Evolutionary conservation across 2,797 vertebrate genomes (phyloP).

Genomic region (Gymnodraco acuticeps): DNA sequence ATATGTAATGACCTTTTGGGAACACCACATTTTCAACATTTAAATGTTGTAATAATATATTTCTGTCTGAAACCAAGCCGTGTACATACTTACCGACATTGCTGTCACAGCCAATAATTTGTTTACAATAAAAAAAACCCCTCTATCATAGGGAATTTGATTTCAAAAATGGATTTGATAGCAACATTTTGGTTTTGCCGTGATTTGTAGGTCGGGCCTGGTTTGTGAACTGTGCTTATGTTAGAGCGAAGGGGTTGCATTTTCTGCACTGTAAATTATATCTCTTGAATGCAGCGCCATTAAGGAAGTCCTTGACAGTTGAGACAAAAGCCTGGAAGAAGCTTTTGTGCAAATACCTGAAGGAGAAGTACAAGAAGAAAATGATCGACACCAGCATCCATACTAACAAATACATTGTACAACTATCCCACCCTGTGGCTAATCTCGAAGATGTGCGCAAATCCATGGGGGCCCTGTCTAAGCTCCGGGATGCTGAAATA

Average conservation of each 20-base stretch:
- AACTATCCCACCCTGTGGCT: constrained; percentile 83
- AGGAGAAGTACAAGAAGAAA: constrained; percentile 87
- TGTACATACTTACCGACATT: background rate
- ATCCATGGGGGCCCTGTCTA: constrained; percentile 83
- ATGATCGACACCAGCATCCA: constrained; percentile 80
- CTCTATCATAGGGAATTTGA: background rate
- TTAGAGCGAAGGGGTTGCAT: background rate
- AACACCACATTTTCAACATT: background rate
- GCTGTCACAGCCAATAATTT: background rate
- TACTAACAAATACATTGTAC: constrained; percentile 75
- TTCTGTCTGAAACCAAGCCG: background rate
- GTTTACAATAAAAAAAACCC: background rate
- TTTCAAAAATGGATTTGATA: background rate
- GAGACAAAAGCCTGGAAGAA: constrained; percentile 89
- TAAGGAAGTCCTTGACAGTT: constrained; percentile 81
- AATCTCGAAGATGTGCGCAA: constrained; percentile 87
- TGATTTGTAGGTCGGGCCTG: background rate
- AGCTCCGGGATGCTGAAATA: constrained; percentile 83
- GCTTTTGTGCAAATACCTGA: constrained; percentile 85
- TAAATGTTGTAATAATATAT: background rate
- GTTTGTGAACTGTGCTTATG: background rate
- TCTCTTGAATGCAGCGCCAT: constrained; percentile 43
- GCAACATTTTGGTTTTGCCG: background rate
- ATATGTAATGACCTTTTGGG: background rate
- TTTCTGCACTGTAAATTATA: background rate